Conservation (phyloP, 2,113 vertebrate genomes). For the Apaloderma vittatum region DNA sequence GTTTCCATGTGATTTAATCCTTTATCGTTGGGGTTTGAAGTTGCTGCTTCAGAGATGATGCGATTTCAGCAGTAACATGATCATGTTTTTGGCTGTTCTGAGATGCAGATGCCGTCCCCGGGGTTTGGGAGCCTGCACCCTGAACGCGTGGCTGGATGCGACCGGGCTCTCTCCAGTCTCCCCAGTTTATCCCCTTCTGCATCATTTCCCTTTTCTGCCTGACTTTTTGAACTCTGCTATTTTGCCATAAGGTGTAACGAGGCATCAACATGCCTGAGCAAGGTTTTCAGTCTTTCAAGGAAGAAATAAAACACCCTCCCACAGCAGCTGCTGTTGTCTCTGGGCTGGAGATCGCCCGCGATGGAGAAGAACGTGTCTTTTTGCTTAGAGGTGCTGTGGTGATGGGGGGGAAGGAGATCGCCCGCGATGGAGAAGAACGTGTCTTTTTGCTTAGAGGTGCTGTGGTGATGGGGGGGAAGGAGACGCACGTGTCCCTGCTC, state of each 20-base stretch:
- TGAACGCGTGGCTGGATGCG: accelerated
- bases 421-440: accelerated
- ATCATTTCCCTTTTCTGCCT: neutral
- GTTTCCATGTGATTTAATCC: neutral
- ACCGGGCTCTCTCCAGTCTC: neutral
- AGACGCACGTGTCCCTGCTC: neutral
- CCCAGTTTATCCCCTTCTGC: neutral
- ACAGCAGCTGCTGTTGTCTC: neutral
- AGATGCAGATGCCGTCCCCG: neutral
- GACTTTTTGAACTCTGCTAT: neutral
- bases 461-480: neutral
- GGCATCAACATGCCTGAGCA: neutral
- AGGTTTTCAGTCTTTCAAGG: neutral
- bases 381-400: neutral
- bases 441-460: neutral
- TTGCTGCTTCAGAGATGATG: neutral
- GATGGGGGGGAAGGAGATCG: neutral
- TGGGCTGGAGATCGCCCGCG: neutral
- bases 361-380: accelerated
- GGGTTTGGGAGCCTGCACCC: neutral
- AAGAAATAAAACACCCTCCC: neutral
- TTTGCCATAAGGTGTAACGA: neutral
- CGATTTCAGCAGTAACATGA: neutral
- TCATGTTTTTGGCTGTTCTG: neutral
- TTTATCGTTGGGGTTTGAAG: neutral